Evolutionary conservation across 2,888 invertebrate species (phyloP).

Genomic region (Phorcus lineatus): DNA sequence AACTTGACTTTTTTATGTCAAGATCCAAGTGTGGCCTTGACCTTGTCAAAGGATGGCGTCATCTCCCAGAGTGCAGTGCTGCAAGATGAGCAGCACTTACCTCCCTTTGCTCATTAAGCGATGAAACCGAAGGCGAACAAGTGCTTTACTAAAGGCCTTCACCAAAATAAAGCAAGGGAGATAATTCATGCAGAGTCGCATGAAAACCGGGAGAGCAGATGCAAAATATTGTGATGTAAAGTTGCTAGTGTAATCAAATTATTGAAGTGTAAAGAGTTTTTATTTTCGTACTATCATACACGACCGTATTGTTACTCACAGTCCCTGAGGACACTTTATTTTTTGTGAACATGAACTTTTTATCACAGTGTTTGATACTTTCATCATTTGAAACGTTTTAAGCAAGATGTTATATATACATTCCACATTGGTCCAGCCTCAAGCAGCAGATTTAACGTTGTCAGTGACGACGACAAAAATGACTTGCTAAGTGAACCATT

Average conservation of each 20-base stretch:
- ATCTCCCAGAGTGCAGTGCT: slow-evolving; percentile 18
- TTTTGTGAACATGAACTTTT: slow-evolving; percentile 23
- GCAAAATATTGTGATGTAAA: slow-evolving; percentile 6
- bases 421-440: neutral
- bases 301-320: neutral
- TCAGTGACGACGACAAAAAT: no score
- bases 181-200: neutral
- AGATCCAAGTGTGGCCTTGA: neutral
- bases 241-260: slow-evolving; percentile 21
- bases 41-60: neutral
- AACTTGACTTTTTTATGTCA: neutral
- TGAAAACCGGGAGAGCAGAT: slow-evolving; percentile 4
- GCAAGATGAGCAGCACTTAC: slow-evolving; percentile 5
- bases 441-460: no score
- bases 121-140: slow-evolving; percentile 10
- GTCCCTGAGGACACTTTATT: slow-evolving; percentile 8
- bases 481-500: no score
- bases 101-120: neutral
- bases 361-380: slow-evolving; percentile 21
- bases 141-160: slow-evolving; percentile 9
- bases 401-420: slow-evolving; percentile 20
- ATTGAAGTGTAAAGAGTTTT: slow-evolving; percentile 21
- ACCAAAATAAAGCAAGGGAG: neutral
- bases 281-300: slow-evolving; percentile 22
- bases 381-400: slow-evolving; percentile 25